A percentile compares a stretch with the other conserved stretches of the same genome.
phyloP scores from a whole-genome alignment of 2,888 invertebrate genomes.

The Drosophila diplacantha region DNA sequence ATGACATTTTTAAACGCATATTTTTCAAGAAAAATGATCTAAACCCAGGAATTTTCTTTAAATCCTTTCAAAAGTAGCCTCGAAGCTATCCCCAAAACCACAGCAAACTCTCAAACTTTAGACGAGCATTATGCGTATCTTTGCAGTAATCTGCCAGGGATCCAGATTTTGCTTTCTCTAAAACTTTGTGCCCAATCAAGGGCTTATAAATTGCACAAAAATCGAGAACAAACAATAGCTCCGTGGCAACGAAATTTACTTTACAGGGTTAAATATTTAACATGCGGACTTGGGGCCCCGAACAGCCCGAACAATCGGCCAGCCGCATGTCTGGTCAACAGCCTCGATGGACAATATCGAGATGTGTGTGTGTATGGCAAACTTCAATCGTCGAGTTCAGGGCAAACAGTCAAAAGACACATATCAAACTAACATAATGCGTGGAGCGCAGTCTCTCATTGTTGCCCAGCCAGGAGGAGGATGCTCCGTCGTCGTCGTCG shows the following conservation, averaged over 20 bases:
- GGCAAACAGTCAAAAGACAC: conserved; percentile 62
- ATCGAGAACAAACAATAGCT: conserved; percentile 13
- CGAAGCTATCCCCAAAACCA: no score
- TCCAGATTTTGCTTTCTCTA: neutral
- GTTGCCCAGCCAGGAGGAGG: conserved; percentile 35
- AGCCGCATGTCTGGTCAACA: conserved; percentile 39
- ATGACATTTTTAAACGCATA: no score
- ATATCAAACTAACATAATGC: conserved; percentile 60
- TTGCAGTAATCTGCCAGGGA: neutral
- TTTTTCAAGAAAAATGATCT: no score
- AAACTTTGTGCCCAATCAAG: conserved; percentile 8
- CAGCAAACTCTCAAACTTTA: no score
- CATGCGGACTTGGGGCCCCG: conserved; percentile 10
- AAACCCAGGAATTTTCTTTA: no score
- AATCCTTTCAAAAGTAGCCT: neutral
- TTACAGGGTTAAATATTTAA: conserved; percentile 32
- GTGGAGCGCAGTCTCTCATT: conserved; percentile 33
- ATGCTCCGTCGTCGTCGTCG: conserved; percentile 17
- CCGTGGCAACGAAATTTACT: conserved; percentile 16
- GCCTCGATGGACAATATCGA: conserved; percentile 31
- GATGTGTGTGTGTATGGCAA: conserved; percentile 25
- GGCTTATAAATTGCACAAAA: conserved; percentile 10
- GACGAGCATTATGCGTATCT: no score
- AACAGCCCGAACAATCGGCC: conserved; percentile 30
- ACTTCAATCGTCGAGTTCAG: conserved; percentile 56